These are phyloP conservation scores for Intellagama lesueurii DNA, from an alignment of 2,797 vertebrate species.

Conservation along the genomic window DNA sequence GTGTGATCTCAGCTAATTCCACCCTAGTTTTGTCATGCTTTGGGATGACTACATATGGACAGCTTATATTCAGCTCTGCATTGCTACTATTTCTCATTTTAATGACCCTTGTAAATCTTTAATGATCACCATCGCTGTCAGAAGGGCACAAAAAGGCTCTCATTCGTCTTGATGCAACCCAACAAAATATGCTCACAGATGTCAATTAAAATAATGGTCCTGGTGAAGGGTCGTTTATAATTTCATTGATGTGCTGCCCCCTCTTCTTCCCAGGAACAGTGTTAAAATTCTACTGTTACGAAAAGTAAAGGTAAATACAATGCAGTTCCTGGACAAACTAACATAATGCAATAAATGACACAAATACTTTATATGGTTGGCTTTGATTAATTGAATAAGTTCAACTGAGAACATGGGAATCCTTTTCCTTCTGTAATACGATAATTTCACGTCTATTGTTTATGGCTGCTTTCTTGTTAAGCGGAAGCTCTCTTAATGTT, in stretches of 20 bases:
- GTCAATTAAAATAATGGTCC: slow-evolving; percentile 68
- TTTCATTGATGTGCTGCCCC: slow-evolving; percentile 41
- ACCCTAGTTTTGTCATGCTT: slow-evolving; percentile 37
- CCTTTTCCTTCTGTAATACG: slow-evolving; percentile 43
- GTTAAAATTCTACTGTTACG: slow-evolving; percentile 37
- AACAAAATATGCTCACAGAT: slow-evolving; percentile 53
- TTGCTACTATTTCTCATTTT: slow-evolving; percentile 72
- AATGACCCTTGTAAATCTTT: slow-evolving; percentile 69
- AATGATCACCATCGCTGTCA: slow-evolving; percentile 67
- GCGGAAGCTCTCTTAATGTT: slow-evolving; percentile 56
- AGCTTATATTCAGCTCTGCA: slow-evolving; percentile 52
- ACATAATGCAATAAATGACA: slow-evolving; percentile 23
- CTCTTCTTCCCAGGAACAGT: slow-evolving; percentile 47
- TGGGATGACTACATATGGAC: slow-evolving; percentile 49
- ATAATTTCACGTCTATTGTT: slow-evolving; percentile 43
- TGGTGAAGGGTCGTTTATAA: slow-evolving; percentile 52
- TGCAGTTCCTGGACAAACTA: slow-evolving; percentile 45
- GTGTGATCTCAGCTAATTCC: slow-evolving; percentile 19
- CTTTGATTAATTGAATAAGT: slow-evolving; percentile 44
- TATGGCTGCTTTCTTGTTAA: slow-evolving; percentile 41
- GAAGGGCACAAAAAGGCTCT: slow-evolving; percentile 59
- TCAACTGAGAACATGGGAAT: slow-evolving; percentile 34
- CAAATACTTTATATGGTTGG: slow-evolving; percentile 40
- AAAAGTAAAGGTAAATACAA: slow-evolving; percentile 32
- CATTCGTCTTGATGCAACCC: slow-evolving; percentile 51